A percentile compares a stretch with the other conserved stretches of the same genome.
Conservation (phyloP, 2,888 invertebrate genomes). For the Trichacis sp. region DNA sequence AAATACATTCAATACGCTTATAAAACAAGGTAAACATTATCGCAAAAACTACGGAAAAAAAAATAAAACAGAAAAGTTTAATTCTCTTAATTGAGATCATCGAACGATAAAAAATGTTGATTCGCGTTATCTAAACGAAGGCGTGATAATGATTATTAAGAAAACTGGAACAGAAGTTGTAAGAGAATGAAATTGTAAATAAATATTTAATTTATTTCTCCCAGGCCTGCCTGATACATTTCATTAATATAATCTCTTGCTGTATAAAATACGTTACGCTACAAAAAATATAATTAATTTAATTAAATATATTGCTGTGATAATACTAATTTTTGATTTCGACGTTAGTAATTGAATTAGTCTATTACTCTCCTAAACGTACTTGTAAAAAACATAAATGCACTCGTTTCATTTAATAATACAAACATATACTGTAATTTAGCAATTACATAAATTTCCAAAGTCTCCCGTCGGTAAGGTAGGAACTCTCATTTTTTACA, state of each 20-base stretch:
- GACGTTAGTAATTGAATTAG: no score
- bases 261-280: neutral
- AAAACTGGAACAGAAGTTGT: neutral
- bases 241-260: neutral
- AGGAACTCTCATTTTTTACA: no score
- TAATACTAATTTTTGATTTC: neutral
- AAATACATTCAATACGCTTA: slow-evolving; percentile 19
- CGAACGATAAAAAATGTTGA: neutral
- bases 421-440: no score
- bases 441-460: no score
- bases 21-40: no score
- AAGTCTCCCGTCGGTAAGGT: no score
- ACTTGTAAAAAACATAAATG: no score
- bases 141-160: neutral
- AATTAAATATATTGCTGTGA: neutral
- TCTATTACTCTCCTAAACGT: no score
- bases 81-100: neutral
- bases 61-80: no score
- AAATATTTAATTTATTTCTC: slow-evolving; percentile 7
- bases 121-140: neutral
- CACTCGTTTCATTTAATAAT: no score
- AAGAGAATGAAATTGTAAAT: neutral
- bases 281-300: neutral
- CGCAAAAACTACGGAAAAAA: no score
- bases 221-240: slow-evolving; percentile 14